Percentiles rank a stretch among this genome's conserved stretches.
Evolutionary conservation across 1,140 invertebrate species (phyloP).

Genomic region (Temnothorax curvispinosus): DNA sequence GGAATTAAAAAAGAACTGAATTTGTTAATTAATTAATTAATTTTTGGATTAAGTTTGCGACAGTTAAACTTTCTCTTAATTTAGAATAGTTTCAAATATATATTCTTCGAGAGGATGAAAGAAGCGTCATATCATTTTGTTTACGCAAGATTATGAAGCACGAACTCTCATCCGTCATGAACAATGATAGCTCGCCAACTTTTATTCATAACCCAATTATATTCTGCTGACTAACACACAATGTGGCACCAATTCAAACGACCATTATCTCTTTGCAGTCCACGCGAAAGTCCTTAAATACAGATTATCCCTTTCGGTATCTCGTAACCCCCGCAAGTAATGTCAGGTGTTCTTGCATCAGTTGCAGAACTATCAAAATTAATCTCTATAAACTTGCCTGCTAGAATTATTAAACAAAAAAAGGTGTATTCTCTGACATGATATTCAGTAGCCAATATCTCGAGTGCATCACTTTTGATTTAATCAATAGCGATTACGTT

Average conservation of each 20-base stretch:
- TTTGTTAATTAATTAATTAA: background rate
- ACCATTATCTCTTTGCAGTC: background rate
- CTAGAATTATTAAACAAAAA: background rate
- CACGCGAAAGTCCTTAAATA: background rate
- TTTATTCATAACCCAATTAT: constrained; percentile 29
- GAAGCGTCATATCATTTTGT: background rate
- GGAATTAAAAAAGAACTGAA: background rate
- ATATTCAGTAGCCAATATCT: background rate
- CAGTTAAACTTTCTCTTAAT: background rate
- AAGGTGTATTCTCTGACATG: background rate
- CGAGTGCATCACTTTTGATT: constrained; percentile 1
- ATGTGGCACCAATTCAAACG: background rate
- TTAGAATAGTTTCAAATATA: background rate
- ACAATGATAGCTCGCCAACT: background rate
- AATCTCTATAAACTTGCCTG: background rate
- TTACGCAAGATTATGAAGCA: background rate
- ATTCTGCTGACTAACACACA: background rate
- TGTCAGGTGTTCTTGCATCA: constrained; percentile 4
- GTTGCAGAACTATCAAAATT: background rate
- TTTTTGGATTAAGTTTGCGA: constrained; percentile 2
- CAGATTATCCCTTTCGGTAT: background rate
- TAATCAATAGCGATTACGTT: constrained; percentile 22
- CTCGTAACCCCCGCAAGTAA: background rate
- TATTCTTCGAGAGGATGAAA: background rate
- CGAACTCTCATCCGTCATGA: background rate